Evolutionary conservation across 2,113 vertebrate genomes (phyloP).

Genomic region (Mormyrus iriodes): DNA sequence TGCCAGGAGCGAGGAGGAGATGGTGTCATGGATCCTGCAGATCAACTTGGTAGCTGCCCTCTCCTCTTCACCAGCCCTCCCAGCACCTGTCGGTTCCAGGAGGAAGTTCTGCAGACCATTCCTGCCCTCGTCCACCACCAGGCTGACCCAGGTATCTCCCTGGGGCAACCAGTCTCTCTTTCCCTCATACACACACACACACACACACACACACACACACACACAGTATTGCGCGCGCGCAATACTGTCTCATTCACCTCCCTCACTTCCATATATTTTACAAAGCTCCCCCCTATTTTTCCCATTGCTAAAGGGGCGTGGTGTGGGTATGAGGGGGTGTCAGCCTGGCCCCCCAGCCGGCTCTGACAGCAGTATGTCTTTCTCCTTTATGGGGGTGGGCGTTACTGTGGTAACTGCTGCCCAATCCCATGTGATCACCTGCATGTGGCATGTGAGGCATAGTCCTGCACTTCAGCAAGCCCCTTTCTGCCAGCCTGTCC

Average conservation of each 20-base stretch:
- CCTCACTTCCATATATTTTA: not conserved
- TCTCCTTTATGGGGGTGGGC: too few species aligned
- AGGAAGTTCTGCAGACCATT: conserved; percentile 92
- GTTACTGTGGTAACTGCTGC: too few species aligned
- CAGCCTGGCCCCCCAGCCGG: too few species aligned
- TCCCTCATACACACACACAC: not conserved
- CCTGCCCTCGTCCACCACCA: conserved; percentile 75
- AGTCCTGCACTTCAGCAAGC: too few species aligned
- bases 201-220: conserved; percentile 5
- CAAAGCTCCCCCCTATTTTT: not conserved
- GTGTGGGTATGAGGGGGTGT: not conserved
- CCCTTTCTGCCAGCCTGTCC: too few species aligned
- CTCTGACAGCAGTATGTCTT: too few species aligned
- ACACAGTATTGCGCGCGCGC: too few species aligned
- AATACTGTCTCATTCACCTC: not conserved
- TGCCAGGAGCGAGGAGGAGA: conserved; percentile 88
- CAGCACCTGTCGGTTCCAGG: conserved; percentile 92
- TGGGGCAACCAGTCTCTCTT: not conserved
- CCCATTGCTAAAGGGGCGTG: not conserved
- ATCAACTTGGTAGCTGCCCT: conserved; percentile 92
- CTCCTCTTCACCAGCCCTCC: conserved; percentile 92
- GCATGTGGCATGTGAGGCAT: too few species aligned
- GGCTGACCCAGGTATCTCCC: conserved; percentile 71
- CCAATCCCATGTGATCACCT: too few species aligned
- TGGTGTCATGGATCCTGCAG: conserved; percentile 93